A percentile compares a stretch with the other conserved stretches of the same genome.
phyloP scores from a whole-genome alignment of 2,888 invertebrate genomes.

The Hypsopygia costalis region DNA sequence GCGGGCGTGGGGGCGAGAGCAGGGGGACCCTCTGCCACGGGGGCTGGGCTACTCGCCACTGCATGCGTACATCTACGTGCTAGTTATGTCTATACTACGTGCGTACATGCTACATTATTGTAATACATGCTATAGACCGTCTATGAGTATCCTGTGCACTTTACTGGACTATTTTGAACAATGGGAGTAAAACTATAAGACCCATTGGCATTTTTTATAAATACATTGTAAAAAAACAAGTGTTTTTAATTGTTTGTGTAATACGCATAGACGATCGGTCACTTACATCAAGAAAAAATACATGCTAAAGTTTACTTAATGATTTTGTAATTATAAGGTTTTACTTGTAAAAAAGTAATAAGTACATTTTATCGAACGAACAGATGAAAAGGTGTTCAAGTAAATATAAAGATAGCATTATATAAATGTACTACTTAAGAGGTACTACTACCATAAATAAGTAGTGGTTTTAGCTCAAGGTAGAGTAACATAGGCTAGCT shows the following conservation, averaged over 20 bases:
- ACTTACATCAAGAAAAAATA: no score
- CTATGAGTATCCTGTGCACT: slow-evolving; percentile 7
- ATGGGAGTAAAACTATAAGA: no score
- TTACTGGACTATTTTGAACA: not conserved
- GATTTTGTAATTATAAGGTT: not conserved
- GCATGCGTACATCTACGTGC: slow-evolving; percentile 77
- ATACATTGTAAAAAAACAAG: not conserved
- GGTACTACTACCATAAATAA: no score
- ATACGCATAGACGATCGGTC: not conserved
- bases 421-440: no score
- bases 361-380: not conserved
- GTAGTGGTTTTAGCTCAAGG: no score
- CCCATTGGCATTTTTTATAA: no score
- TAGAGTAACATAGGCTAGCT: no score
- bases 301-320: not conserved
- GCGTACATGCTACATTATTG: slow-evolving; percentile 41
- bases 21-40: slow-evolving; percentile 17
- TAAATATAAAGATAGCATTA: not conserved
- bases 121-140: slow-evolving; percentile 24
- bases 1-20: slow-evolving; percentile 27
- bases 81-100: slow-evolving; percentile 62
- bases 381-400: not conserved
- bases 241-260: not conserved
- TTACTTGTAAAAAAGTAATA: not conserved
- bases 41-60: slow-evolving; percentile 48